Conservation (phyloP, 2,888 invertebrate genomes). For the Epinotia ramella region DNA sequence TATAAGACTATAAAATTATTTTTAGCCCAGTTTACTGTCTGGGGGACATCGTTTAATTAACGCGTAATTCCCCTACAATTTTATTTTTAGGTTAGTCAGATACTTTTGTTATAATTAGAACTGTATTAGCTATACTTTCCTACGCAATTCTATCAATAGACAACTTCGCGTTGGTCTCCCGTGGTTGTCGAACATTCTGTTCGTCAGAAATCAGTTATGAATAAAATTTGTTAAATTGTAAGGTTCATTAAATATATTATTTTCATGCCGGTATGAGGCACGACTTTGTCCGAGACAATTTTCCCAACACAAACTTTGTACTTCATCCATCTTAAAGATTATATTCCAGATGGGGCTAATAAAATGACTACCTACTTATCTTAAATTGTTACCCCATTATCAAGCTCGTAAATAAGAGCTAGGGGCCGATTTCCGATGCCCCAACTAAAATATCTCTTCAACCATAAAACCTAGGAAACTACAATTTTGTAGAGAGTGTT, state of each 20-base stretch:
- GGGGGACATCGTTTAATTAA: conserved; percentile 27
- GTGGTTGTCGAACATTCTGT: no score
- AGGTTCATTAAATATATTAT: no score
- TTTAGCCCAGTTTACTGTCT: conserved; percentile 30
- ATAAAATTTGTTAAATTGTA: no score
- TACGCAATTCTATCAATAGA: no score
- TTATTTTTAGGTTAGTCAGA: neutral
- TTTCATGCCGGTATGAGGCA: no score
- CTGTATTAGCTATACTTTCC: no score
- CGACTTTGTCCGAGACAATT: neutral
- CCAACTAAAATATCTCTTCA: conserved; percentile 24
- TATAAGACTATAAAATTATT: conserved; percentile 36
- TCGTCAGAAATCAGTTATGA: no score
- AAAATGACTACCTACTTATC: conserved; percentile 32
- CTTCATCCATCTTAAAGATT: conserved; percentile 30
- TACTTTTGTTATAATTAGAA: neutral
- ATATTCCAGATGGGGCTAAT: conserved; percentile 29
- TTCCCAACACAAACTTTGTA: conserved; percentile 16
- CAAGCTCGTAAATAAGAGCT: conserved; percentile 31
- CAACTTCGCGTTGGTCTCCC: no score
- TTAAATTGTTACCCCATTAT: conserved; percentile 35
- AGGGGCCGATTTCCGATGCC: conserved; percentile 27
- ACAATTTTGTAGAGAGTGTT: conserved; percentile 26
- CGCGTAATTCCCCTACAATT: neutral
- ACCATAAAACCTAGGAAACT: conserved; percentile 34